Evolutionary conservation across 2,797 vertebrate species (phyloP).

Genomic region (Sebastes kiyomatsui): DNA sequence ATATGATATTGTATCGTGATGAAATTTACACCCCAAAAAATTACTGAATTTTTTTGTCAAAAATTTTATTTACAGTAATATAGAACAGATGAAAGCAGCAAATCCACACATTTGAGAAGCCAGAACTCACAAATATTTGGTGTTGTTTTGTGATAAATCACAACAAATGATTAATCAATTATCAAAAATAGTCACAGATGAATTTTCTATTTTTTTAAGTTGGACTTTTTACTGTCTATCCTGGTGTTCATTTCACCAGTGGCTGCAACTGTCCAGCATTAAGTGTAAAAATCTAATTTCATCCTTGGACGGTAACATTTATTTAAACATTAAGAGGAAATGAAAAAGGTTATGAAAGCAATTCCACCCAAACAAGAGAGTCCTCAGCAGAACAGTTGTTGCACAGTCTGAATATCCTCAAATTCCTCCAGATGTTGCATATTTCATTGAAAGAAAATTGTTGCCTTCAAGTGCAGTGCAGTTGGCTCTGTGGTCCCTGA

Average conservation of each 20-base stretch:
- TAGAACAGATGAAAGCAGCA: not conserved
- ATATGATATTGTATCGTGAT: too few relatives aligned
- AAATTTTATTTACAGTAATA: not conserved
- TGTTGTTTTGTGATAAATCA: not conserved
- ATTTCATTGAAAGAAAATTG: not conserved
- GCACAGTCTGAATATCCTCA: not conserved
- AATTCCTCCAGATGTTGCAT: not conserved
- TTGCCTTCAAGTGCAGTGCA: not conserved
- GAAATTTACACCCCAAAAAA: too few relatives aligned
- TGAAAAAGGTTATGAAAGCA: not conserved
- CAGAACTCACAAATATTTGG: not conserved
- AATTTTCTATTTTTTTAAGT: not conserved
- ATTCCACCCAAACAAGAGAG: not conserved
- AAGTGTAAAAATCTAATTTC: not conserved
- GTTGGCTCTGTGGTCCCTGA: not conserved
- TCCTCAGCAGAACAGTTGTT: not conserved
- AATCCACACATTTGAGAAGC: not conserved
- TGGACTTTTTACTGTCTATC: not conserved
- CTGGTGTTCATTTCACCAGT: not conserved
- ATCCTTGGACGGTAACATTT: not conserved
- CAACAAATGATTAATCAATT: not conserved
- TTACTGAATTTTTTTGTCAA: not conserved
- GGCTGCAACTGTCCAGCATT: not conserved
- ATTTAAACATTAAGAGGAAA: not conserved
- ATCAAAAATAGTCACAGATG: not conserved